These are phyloP conservation scores for Carollia perspicillata DNA, from an alignment of 2,113 vertebrate species.

Conservation along the genomic window DNA sequence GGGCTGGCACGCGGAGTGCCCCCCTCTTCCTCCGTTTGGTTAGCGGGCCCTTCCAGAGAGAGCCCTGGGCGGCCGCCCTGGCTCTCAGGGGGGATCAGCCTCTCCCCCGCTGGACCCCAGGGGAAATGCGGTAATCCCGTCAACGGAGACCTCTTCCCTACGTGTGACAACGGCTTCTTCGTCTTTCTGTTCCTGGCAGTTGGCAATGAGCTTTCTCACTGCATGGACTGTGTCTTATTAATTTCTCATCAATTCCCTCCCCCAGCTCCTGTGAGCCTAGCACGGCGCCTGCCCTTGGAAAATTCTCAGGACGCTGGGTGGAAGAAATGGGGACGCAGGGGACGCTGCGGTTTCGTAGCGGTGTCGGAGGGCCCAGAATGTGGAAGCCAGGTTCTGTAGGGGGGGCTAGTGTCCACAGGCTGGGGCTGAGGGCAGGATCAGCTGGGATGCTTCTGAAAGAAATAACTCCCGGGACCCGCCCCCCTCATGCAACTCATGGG, in stretches of 20 bases:
- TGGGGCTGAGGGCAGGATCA: background rate
- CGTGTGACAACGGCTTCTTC: no score
- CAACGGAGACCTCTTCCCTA: background rate
- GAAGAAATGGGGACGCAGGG: background rate
- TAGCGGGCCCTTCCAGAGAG: rapidly evolving
- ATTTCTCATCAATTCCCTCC: background rate
- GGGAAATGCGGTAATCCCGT: rapidly evolving
- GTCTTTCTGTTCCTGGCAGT: background rate
- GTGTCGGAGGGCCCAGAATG: background rate
- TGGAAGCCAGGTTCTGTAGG: rapidly evolving
- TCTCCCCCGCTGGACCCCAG: background rate
- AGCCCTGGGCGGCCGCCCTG: background rate
- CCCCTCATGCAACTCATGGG: rapidly evolving
- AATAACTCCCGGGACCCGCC: background rate
- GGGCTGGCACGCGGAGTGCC: rapidly evolving
- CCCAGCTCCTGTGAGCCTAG: rapidly evolving
- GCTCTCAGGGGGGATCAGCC: background rate
- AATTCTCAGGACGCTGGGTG: rapidly evolving
- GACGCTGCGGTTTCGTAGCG: rapidly evolving
- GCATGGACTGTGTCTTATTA: background rate
- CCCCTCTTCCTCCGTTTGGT: no score
- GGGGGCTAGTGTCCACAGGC: rapidly evolving
- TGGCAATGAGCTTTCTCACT: background rate
- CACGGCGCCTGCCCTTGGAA: background rate
- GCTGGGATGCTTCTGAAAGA: background rate